These are phyloP conservation scores for Pachypsylla venusta DNA, from an alignment of 1,140 invertebrate species.

Conservation along the genomic window DNA sequence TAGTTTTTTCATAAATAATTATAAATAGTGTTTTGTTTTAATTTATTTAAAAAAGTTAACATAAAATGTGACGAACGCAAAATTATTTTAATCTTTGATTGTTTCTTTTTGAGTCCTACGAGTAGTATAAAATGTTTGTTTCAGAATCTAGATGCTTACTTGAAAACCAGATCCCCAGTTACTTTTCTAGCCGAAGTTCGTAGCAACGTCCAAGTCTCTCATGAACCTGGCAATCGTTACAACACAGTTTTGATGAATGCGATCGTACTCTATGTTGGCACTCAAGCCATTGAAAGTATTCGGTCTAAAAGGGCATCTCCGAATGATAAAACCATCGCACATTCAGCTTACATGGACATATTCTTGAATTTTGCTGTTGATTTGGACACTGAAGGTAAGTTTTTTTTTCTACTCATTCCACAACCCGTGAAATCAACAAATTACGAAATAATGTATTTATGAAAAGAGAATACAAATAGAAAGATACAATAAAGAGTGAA, in stretches of 20 bases:
- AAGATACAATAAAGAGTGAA: no score
- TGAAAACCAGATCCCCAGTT: conserved; percentile 86
- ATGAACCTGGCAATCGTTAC: conserved; percentile 79
- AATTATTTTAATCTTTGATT: background rate
- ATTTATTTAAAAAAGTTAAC: background rate
- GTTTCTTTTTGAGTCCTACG: background rate
- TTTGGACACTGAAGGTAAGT: conserved; percentile 82
- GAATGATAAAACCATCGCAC: conserved; percentile 89
- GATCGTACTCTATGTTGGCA: conserved; percentile 92
- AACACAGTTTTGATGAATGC: conserved; percentile 95
- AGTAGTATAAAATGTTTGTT: conserved; percentile 17
- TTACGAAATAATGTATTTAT: no score
- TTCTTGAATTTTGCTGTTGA: conserved; percentile 97
- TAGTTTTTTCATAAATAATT: no score
- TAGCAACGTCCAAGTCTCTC: conserved; percentile 67
- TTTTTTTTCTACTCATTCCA: no score
- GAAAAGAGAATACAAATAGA: no score
- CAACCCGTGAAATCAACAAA: no score
- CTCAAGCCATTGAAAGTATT: conserved; percentile 82
- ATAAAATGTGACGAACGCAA: background rate
- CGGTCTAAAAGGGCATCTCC: conserved; percentile 75
- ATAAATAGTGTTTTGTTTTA: no score
- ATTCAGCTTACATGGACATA: conserved; percentile 98
- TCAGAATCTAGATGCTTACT: conserved; percentile 82
- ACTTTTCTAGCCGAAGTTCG: conserved; percentile 86